Conservation (phyloP, 2,888 invertebrate species). For the Deilephila porcellus region DNA sequence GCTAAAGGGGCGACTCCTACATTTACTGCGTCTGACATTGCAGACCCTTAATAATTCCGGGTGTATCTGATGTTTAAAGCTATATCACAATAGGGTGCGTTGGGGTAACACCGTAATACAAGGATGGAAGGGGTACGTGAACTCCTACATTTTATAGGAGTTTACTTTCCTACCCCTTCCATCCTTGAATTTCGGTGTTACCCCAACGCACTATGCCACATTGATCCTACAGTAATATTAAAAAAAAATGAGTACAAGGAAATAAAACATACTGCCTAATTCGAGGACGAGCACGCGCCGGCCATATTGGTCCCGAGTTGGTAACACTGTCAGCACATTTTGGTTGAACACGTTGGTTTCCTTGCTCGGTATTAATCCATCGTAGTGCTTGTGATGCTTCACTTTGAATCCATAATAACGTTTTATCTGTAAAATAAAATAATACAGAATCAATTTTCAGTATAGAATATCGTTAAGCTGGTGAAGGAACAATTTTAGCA, state of each 20-base stretch:
- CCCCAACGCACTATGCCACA: neutral
- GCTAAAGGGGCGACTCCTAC: too few species aligned
- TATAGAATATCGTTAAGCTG: too few species aligned
- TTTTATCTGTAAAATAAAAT: conserved; percentile 85
- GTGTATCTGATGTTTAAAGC: too few species aligned
- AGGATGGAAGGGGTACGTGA: too few species aligned
- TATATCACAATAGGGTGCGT: too few species aligned
- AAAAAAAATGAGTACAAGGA: neutral
- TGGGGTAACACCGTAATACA: too few species aligned
- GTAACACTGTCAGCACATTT: conserved; percentile 91
- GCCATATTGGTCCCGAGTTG: conserved; percentile 91
- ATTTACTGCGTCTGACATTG: too few species aligned
- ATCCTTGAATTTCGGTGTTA: neutral
- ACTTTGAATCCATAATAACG: conserved; percentile 92
- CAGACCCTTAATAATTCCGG: too few species aligned
- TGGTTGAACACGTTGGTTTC: conserved; percentile 92
- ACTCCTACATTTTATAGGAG: too few species aligned
- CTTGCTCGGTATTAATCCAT: conserved; percentile 88
- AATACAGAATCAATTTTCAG: neutral
- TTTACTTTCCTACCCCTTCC: too few species aligned
- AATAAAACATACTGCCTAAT: conserved; percentile 88
- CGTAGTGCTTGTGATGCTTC: conserved; percentile 90
- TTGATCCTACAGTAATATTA: neutral
- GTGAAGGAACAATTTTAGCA: too few species aligned
- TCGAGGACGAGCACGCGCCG: conserved; percentile 91